Evolutionary conservation across 2,113 vertebrate genomes (phyloP), one percentile per base, ranked within the genome.

Genomic region (Brachypteracias leptosomus): DNA sequence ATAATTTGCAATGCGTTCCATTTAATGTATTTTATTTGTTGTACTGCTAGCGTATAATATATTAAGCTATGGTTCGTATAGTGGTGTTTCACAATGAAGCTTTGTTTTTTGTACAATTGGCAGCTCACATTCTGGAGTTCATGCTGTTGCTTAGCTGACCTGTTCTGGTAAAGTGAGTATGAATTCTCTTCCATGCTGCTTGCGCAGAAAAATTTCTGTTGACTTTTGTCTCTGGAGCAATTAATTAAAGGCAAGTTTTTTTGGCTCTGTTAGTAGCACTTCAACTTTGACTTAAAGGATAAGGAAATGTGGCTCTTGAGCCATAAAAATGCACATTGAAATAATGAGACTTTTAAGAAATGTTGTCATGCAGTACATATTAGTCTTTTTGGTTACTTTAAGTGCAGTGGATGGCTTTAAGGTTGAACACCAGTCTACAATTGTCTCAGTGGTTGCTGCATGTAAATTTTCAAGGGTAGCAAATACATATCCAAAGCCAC

Each of bases 91-190:
- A 88, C 71, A 86, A 11, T 62, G 58, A 77, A 55, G 77, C 22
- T 44, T 78, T 67, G 54, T 70, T 40, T 63, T 58, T 55, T 52
- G 40, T 93, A 17, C 79, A 78, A 16, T 77, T 72, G 31, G 29
- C 46, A 72, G 42, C 79, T 90, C 51, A 19, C 29, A 4, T 89
- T 89, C 70, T 74, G 80, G 40, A 85, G 74, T 63, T 90, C 11
- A 28, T 86, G 73, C 70, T 77, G 38, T 94, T 94, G 82, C 90
- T 87, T 95, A 90, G 89, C 80, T 89, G 80, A 90, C 80, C 80
- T 93, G 65, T 74, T 93, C 74, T 89, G 63, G 57, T 92, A 89
- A 93, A 92, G 85, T 15, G 61, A 66, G 21, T 85, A 6, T 54
- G 74, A 36, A 81, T 93, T 47, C 67, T 49, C 89, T 33, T 22